phyloP scores from a whole-genome alignment of 2,797 vertebrate species.

The Tokudaia tokunoshimensis region DNA sequence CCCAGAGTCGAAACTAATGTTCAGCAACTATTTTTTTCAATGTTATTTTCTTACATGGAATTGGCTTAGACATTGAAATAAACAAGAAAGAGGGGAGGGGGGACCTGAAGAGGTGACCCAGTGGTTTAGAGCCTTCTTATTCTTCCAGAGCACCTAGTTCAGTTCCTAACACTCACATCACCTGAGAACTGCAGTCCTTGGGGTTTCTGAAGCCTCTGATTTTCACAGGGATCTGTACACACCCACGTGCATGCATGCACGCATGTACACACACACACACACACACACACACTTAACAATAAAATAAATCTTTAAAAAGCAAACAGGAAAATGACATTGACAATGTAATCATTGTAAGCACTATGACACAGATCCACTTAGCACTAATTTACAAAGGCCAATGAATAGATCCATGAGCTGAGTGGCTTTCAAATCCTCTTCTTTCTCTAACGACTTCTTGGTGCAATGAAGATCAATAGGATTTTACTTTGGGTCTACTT shows the following conservation, averaged over 20 bases:
- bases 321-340: slow-evolving; percentile 17
- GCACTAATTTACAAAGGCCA: slow-evolving; percentile 18
- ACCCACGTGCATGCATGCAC: background rate
- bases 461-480: background rate
- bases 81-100: background rate
- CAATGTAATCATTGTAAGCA: slow-evolving; percentile 1
- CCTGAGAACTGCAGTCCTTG: background rate
- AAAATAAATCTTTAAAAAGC: background rate
- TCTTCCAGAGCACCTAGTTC: background rate
- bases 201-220: background rate
- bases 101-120: background rate
- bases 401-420: background rate
- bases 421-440: background rate
- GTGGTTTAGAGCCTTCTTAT: background rate
- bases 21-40: background rate
- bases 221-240: background rate
- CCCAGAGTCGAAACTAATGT: background rate
- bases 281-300: background rate
- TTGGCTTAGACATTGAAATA: background rate
- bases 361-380: background rate
- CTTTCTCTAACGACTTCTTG: background rate
- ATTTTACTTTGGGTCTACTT: background rate
- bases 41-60: background rate
- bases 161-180: background rate
- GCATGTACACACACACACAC: background rate